Percentiles rank a stretch among this genome's conserved stretches.
phyloP scores from a whole-genome alignment of 2,113 vertebrate species.

The Alces alces region DNA sequence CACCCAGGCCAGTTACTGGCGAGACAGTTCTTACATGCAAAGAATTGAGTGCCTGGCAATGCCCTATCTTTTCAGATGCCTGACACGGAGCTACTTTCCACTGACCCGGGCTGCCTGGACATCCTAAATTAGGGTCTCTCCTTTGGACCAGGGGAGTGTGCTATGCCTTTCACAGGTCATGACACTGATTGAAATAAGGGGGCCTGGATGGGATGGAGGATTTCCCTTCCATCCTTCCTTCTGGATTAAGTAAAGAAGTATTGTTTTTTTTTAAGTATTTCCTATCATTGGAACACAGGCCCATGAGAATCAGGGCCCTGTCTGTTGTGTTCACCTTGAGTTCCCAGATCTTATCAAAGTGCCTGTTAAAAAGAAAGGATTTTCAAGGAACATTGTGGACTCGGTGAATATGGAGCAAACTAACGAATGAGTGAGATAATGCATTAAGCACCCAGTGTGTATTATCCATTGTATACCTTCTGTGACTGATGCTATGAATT shows the following conservation, averaged over 20 bases:
- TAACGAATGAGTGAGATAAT: not conserved
- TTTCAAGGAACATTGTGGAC: not conserved
- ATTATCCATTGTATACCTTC: not conserved
- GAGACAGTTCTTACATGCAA: not conserved
- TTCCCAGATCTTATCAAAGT: not conserved
- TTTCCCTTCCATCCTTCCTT: not conserved
- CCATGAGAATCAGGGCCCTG: not conserved
- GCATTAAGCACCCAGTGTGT: fast-evolving
- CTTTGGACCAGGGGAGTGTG: not conserved
- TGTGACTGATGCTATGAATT: not conserved
- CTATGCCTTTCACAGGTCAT: not conserved
- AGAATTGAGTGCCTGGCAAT: not conserved
- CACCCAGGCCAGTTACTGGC: not conserved
- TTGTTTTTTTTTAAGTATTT: not conserved
- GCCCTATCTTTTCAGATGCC: not conserved
- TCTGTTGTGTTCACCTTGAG: not conserved
- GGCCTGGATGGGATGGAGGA: not conserved
- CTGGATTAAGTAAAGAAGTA: not conserved
- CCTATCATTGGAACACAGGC: not conserved
- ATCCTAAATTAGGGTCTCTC: not conserved
- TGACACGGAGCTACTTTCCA: not conserved
- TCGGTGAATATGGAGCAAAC: not conserved
- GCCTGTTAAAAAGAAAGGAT: not conserved
- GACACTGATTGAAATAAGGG: not conserved
- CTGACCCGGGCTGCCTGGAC: not conserved